phyloP scores from a whole-genome alignment of 2,113 vertebrate genomes.

The Chlamydotis undulata region DNA sequence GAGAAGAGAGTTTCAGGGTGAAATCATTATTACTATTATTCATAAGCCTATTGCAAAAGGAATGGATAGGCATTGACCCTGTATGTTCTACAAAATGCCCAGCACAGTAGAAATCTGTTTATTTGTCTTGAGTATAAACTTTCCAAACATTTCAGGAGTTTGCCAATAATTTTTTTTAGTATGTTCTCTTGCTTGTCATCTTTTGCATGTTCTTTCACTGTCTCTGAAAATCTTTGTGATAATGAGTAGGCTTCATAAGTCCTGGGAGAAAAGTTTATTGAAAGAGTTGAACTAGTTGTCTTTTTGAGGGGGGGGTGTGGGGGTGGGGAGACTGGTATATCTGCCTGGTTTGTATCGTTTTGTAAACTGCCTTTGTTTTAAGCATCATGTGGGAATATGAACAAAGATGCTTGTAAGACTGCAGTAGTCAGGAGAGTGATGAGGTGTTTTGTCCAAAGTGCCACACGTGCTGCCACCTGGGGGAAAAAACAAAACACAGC shows the following conservation, averaged over 20 bases:
- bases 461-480: background rate
- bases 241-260: background rate
- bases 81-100: background rate
- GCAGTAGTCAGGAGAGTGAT: background rate
- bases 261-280: background rate
- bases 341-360: background rate
- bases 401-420: background rate
- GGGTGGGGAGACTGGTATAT: rapidly evolving
- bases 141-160: background rate
- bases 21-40: background rate
- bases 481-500: rapidly evolving
- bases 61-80: background rate
- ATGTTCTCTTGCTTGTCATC: background rate
- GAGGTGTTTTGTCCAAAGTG: background rate
- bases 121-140: background rate
- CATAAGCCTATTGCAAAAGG: background rate
- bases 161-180: background rate
- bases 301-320: rapidly evolving
- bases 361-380: background rate
- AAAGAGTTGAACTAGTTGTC: background rate
- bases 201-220: background rate
- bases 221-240: background rate
- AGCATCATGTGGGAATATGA: background rate
- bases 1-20: background rate
- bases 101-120: background rate